phyloP scores from a whole-genome alignment of 2,113 vertebrate genomes.

The Lasiurus cinereus region DNA sequence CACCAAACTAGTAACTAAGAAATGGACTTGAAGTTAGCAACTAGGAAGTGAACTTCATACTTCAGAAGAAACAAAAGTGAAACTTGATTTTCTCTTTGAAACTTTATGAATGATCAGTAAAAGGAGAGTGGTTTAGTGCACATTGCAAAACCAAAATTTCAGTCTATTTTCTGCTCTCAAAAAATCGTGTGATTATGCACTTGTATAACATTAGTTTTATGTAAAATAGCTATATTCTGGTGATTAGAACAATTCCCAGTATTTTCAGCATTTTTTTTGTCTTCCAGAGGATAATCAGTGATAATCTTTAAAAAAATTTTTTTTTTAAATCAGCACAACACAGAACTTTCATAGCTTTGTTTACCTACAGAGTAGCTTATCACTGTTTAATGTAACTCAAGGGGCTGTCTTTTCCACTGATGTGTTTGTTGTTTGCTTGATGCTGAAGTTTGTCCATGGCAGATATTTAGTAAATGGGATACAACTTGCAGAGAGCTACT shows the following conservation, averaged over 20 bases:
- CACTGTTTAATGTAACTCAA: background rate
- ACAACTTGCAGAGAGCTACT: background rate
- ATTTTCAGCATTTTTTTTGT: background rate
- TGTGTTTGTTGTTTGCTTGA: conserved; percentile 23
- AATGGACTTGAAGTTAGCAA: conserved; percentile 18
- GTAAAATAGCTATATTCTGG: background rate
- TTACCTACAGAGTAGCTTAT: background rate
- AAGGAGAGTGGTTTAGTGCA: background rate
- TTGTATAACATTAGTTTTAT: background rate
- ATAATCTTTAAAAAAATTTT: background rate
- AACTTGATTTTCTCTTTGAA: conserved; percentile 65
- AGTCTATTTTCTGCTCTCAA: background rate
- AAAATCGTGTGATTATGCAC: background rate
- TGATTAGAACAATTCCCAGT: background rate
- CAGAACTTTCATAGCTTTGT: background rate
- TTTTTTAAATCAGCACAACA: background rate
- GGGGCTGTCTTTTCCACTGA: background rate
- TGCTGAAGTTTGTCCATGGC: background rate
- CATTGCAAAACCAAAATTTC: background rate
- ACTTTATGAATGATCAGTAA: conserved; percentile 4
- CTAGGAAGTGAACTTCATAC: conserved; percentile 55
- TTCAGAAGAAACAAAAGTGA: conserved; percentile 81
- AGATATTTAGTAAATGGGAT: background rate
- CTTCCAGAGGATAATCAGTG: background rate
- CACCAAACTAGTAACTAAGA: conserved; percentile 50